phyloP scores from a whole-genome alignment of 2,113 vertebrate species.

The Periophthalmodon schlosseri region DNA sequence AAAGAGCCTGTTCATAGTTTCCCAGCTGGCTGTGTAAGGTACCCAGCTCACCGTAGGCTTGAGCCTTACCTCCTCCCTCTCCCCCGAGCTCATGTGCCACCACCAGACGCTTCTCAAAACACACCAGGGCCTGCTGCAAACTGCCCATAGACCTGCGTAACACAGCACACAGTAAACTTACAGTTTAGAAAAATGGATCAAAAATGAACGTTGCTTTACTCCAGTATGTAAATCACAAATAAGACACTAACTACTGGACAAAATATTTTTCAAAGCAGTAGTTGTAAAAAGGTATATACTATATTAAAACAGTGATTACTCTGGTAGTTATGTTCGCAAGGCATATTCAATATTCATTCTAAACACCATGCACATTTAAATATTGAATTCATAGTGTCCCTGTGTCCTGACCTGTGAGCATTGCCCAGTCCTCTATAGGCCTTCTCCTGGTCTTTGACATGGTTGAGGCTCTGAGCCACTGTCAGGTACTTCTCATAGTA shows the following conservation, averaged over 20 bases:
- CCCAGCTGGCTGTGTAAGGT: slow-evolving; percentile 94
- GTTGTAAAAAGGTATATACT: neutral
- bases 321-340: neutral
- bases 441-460: slow-evolving; percentile 92
- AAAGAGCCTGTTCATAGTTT: slow-evolving; percentile 94
- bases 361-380: neutral
- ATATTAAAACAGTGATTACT: too few species aligned
- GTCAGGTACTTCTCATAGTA: slow-evolving; percentile 93
- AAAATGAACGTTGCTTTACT: neutral
- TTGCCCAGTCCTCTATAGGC: slow-evolving; percentile 92
- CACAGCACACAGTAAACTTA: neutral
- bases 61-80: slow-evolving; percentile 89
- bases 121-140: slow-evolving; percentile 94
- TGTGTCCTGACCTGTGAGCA: slow-evolving; percentile 85
- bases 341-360: too few species aligned
- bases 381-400: neutral
- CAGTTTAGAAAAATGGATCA: neutral
- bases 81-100: slow-evolving; percentile 93
- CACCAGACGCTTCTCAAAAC: slow-evolving; percentile 95
- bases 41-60: slow-evolving; percentile 95
- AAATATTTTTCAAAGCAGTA: neutral
- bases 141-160: slow-evolving; percentile 87
- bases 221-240: too few species aligned
- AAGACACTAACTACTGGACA: too few species aligned
- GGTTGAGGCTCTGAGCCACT: slow-evolving; percentile 90